Evolutionary conservation across 1,140 invertebrate genomes (phyloP).

Genomic region (Trichomalopsis sarcophagae): DNA sequence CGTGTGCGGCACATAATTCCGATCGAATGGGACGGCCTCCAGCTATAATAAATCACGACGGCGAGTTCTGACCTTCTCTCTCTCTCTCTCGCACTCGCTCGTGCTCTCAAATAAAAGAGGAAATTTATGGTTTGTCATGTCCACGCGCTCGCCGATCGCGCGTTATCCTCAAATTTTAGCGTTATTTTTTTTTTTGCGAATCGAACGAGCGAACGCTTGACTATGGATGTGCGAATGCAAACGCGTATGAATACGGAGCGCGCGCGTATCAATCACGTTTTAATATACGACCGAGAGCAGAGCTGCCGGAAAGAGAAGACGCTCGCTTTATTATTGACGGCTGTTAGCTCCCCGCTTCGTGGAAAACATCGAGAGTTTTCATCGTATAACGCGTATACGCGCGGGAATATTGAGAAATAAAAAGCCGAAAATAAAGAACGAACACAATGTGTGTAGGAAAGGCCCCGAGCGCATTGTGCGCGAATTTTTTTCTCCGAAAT

Average conservation of each 20-base stretch:
- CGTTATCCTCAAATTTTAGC: conserved; percentile 32
- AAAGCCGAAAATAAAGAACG: background rate
- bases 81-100: conserved; percentile 20
- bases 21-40: conserved; percentile 40
- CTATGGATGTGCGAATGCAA: conserved; percentile 26
- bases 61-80: background rate
- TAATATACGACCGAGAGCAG: background rate
- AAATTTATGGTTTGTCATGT: conserved; percentile 51
- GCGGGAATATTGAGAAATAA: no score
- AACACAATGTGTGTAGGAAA: no score
- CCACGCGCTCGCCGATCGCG: conserved; percentile 34
- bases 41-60: conserved; percentile 46
- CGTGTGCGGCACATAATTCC: conserved; percentile 43
- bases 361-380: background rate
- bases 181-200: conserved; percentile 16
- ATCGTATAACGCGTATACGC: background rate
- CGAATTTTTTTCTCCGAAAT: background rate
- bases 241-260: conserved; percentile 3
- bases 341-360: background rate
- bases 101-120: conserved; percentile 37
- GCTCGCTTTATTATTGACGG: conserved; percentile 23
- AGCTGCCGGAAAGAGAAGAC: background rate
- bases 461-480: no score
- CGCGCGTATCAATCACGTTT: conserved; percentile 23
- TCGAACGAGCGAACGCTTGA: background rate